These are phyloP conservation scores for Drosophila busckii DNA, from an alignment of 1,140 invertebrate genomes.

Conservation along the genomic window DNA sequence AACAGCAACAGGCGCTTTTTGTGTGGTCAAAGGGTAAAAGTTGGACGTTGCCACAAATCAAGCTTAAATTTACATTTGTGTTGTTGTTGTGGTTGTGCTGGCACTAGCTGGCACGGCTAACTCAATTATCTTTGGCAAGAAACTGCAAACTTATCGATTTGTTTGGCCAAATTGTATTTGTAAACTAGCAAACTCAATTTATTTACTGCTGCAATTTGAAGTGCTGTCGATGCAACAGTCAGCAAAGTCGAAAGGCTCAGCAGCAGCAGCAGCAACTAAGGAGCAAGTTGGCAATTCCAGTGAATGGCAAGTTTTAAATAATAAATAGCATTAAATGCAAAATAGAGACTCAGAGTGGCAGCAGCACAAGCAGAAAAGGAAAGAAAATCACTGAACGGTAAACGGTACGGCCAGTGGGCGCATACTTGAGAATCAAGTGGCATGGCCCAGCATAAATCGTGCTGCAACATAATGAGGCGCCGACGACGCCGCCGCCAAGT, in stretches of 20 bases:
- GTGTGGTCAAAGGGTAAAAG: too few species aligned
- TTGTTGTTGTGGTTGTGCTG: too few species aligned
- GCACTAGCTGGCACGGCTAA: too few species aligned
- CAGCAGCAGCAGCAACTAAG: too few species aligned
- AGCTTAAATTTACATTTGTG: too few species aligned
- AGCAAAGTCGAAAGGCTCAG: constrained; percentile 33
- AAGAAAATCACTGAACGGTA: constrained; percentile 26
- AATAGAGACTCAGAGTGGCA: background rate
- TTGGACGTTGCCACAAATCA: too few species aligned
- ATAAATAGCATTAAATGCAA: constrained; percentile 39
- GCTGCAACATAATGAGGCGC: constrained; percentile 61
- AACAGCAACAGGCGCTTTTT: too few species aligned
- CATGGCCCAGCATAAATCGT: constrained; percentile 50
- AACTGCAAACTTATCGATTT: constrained; percentile 72
- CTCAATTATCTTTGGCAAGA: constrained; percentile 52
- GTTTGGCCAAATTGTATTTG: constrained; percentile 66
- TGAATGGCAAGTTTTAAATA: constrained; percentile 67
- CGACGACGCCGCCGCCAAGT: too few species aligned
- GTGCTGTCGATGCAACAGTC: constrained; percentile 57
- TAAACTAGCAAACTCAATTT: constrained; percentile 69
- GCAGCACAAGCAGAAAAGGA: too few species aligned
- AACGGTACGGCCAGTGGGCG: background rate
- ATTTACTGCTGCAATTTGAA: constrained; percentile 45
- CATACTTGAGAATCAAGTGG: constrained; percentile 60
- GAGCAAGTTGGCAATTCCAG: constrained; percentile 35